Evolutionary conservation across 2,113 vertebrate species (phyloP), one percentile per base, ranked within the genome.

Genomic region (Actinemys pallida): DNA sequence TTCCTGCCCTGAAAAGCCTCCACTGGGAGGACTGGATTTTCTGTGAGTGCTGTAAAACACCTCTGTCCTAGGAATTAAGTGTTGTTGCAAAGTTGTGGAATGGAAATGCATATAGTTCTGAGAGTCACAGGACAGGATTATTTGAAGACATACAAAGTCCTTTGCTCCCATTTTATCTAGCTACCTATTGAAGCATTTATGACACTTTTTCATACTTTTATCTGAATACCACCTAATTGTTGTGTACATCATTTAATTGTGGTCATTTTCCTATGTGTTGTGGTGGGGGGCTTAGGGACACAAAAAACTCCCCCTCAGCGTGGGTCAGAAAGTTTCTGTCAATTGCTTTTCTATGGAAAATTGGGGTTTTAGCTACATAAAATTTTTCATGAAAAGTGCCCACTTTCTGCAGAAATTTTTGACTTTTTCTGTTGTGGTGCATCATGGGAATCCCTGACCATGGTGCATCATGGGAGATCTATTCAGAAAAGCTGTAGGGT

Each of bases 31-130:
- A 56, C 29, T 93, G 83, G 29, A 57, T 83, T 95, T 90, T 65
- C 76, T 89, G 56, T 84, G 59, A 0, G 0, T 10, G 1, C 25
- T 22, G 25, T 83, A 56, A 62, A 87, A 24, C 25, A 54, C 3
- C 57, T 92, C 35, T 45, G 69, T 57, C 24, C 49, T 90, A 52
- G 20, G 52, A 87, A 85, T 72, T 5, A 53, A 10, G 91, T 85
- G 47, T 42, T 27, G 13, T 42, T 76, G 56, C 47, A 50, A 84
- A 90, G n/a, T 7, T 84, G 35, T 81, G 31, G 29, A 6, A 86
- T 59, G 53, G 16, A 92, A 52, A n/a, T 47, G 31, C 11, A 80
- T 62, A 45, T 54, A 83, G 7, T 57, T 92, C 80, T 83, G 82
- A 90, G 65, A 90, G 20, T 16, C 79, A 75, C 31, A 29, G 24